These are phyloP conservation scores for Scomber japonicus DNA, from an alignment of 2,113 vertebrate species.

Conservation along the genomic window DNA sequence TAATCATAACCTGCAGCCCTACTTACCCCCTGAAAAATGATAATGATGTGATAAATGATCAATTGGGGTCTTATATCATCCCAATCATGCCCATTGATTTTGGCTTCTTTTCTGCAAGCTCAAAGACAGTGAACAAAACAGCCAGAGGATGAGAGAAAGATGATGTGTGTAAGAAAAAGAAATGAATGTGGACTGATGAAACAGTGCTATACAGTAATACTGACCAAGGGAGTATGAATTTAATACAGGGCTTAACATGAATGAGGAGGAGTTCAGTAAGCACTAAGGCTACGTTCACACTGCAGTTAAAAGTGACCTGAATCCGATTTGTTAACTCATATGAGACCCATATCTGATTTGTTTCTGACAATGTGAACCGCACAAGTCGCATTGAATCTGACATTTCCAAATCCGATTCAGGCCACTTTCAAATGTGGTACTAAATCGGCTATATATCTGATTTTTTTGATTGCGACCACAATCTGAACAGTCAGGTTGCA, in stretches of 20 bases:
- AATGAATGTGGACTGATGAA: not conserved
- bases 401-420: no score
- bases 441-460: no score
- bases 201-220: constrained; percentile 25
- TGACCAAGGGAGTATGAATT: constrained; percentile 37
- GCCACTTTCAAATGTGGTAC: no score
- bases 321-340: no score
- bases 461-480: no score
- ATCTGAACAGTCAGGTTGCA: no score
- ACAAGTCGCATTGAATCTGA: no score
- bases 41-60: not conserved
- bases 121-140: not conserved
- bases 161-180: not conserved
- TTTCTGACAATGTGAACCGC: no score
- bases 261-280: constrained; percentile 58
- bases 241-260: constrained; percentile 44
- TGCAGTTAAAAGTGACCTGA: no score
- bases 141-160: not conserved
- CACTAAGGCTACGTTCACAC: not conserved
- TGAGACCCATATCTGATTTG: no score
- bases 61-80: not conserved
- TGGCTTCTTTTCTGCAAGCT: not conserved
- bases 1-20: no score
- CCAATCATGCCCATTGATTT: not conserved
- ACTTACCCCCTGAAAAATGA: not conserved